Base-by-base conservation (phyloP, 1,140 invertebrate species). In the Hylaeus volcanicus region DNA sequence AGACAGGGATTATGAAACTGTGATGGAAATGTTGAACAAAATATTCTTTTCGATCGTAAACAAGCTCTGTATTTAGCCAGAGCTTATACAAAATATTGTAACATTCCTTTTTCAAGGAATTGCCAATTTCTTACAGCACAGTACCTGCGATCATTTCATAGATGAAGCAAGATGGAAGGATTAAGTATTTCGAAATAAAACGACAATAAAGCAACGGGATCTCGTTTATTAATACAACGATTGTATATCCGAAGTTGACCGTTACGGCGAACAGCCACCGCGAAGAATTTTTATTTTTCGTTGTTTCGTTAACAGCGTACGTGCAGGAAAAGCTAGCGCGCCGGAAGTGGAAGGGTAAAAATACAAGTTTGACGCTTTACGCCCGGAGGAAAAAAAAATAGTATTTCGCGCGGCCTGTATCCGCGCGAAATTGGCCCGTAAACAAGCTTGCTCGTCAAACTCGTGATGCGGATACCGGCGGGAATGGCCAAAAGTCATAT, bases 371-470 rank as follows among this genome's bases (percentile, higher is more conserved):
- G 70, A 86, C 82, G 61, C 56, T 81, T 85, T 86, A 85, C 75
- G 63, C 41, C 68, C 74, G 43, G 55, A 74, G 66, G 26, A 26
- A 26, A 70, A 81, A 81, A 85, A 81, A 81, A 70, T 73, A 79
- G 72, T 64, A 86, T 86, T 86, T 79, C 69, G 71, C 84, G 68
- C 81, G 75, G 73, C 73, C 79, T 85, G 83, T 74, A 85, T 85
- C 68, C 75, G 71, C 70, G 68, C 45, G 81, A 83, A 83, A 86
- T 86, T 86, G 84, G 60, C 76, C 76, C 85, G 81, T 86, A 86
- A 86, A 86, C 80, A 85, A 86, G 85, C 71, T 74, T 37, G 69
- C 81, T 83, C 85, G 80, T 86, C 79, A 86, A 86, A 86, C 84
- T 86, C 73, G 58, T 83, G 81, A 83, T 86, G 85, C 70, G 79